Conservation (phyloP, 2,113 vertebrate genomes). For the Caranx ignobilis region DNA sequence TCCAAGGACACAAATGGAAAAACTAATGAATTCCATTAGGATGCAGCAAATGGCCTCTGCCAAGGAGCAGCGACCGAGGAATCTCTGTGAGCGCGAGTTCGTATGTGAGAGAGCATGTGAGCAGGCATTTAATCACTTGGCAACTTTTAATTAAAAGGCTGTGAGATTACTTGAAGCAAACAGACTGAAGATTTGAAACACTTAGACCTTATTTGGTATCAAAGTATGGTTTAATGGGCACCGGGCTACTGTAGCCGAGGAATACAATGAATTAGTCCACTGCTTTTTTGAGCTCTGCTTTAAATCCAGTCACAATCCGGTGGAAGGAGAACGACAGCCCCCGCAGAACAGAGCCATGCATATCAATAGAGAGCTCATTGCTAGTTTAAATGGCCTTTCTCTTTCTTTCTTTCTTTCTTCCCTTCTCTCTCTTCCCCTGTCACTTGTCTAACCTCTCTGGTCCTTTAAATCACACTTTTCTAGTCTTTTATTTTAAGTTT, state of each 20-base stretch:
- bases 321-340: conserved; percentile 47
- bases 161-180: conserved; percentile 56
- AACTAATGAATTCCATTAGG: conserved; percentile 83
- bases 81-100: conserved; percentile 21
- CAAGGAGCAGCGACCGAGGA: conserved; percentile 53
- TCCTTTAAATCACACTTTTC: background rate
- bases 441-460: background rate
- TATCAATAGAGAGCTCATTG: conserved; percentile 58
- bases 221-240: conserved; percentile 36
- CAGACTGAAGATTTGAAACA: conserved; percentile 51
- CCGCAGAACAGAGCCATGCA: conserved; percentile 40
- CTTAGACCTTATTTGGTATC: conserved; percentile 56
- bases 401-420: background rate
- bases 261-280: conserved; percentile 42
- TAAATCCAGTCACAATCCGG: conserved; percentile 69
- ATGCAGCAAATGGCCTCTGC: conserved; percentile 80
- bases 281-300: conserved; percentile 45
- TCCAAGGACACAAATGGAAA: conserved; percentile 69
- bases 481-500: too few species aligned
- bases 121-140: conserved; percentile 50
- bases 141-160: conserved; percentile 74
- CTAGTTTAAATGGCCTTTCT: conserved; percentile 27
- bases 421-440: background rate
- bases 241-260: background rate
- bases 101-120: conserved; percentile 33